Conservation (phyloP, 2,888 invertebrate species). For the Aleiodes leptofemur region DNA sequence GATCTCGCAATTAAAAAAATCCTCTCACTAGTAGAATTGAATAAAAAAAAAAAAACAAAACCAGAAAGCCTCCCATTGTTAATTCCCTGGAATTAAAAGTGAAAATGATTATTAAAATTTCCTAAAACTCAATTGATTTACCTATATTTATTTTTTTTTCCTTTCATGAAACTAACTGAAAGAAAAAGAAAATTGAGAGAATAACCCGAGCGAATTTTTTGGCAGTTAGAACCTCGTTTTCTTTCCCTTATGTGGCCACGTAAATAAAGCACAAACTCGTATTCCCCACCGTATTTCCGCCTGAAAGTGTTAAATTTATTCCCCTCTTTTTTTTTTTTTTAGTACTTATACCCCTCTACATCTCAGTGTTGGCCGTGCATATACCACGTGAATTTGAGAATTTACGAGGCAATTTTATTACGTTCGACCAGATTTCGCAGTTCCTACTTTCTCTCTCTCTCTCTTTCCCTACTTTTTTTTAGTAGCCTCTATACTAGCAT, state of each 20-base stretch:
- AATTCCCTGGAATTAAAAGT: not conserved
- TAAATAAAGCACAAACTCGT: constrained; percentile 53
- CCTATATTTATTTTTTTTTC: not conserved
- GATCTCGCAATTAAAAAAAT: constrained; percentile 62
- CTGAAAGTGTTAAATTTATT: constrained; percentile 57
- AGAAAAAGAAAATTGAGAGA: constrained; percentile 22
- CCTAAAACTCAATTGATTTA: not conserved
- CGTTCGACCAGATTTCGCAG: constrained; percentile 54
- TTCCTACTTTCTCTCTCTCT: not conserved
- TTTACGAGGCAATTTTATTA: constrained; percentile 64
- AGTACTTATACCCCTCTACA: constrained; percentile 25
- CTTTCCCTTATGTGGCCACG: constrained; percentile 8
- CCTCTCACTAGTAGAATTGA: constrained; percentile 4
- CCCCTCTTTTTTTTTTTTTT: constrained; percentile 47
- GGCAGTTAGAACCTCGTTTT: constrained; percentile 37
- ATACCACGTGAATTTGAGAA: constrained; percentile 60
- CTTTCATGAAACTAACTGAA: not conserved
- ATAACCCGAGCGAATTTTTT: constrained; percentile 27
- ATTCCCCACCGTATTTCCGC: constrained; percentile 35
- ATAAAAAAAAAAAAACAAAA: constrained; percentile 7
- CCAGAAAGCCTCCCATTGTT: constrained; percentile 3
- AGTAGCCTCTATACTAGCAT: not conserved
- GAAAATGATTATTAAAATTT: constrained; percentile 6
- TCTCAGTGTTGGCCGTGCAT: constrained; percentile 27
- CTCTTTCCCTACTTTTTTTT: not conserved